Conservation (phyloP, 2,888 invertebrate genomes). For the Apamea sordens region DNA sequence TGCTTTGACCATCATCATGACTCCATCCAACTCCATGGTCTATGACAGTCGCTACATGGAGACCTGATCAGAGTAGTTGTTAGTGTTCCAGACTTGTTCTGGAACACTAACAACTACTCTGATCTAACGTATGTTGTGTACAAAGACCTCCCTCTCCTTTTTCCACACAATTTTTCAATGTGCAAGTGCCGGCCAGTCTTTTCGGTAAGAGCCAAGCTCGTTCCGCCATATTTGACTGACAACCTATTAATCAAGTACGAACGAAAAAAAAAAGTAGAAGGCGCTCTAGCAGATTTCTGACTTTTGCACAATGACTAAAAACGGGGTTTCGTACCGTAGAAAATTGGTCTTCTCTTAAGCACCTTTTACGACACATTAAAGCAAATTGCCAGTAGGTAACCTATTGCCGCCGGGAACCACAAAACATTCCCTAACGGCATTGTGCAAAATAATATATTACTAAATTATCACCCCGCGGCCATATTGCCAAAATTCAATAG, state of each 20-base stretch:
- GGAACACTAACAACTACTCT: background rate
- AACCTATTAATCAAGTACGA: background rate
- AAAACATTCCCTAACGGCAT: conserved; percentile 25
- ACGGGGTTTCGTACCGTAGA: background rate
- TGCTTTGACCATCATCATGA: background rate
- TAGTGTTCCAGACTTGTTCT: too few relatives aligned
- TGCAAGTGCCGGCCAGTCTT: background rate
- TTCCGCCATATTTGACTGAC: background rate
- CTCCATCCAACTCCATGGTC: background rate
- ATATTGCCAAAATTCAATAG: conserved; percentile 45
- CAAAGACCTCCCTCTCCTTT: background rate
- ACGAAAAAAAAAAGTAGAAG: too few relatives aligned
- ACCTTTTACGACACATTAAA: background rate
- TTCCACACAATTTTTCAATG: background rate
- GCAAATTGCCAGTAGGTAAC: conserved; percentile 11
- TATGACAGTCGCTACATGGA: background rate
- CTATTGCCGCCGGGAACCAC: conserved; percentile 8
- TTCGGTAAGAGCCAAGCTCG: background rate
- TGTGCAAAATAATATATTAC: conserved; percentile 47
- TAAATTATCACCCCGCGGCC: conserved; percentile 33
- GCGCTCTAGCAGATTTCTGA: background rate
- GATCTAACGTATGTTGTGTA: too few relatives aligned
- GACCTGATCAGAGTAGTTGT: too few relatives aligned
- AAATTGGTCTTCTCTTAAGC: background rate
- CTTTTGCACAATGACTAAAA: background rate